These are phyloP conservation scores for Caenorhabditis macrosperma DNA, from an alignment of 2,888 invertebrate genomes.

Conservation along the genomic window DNA sequence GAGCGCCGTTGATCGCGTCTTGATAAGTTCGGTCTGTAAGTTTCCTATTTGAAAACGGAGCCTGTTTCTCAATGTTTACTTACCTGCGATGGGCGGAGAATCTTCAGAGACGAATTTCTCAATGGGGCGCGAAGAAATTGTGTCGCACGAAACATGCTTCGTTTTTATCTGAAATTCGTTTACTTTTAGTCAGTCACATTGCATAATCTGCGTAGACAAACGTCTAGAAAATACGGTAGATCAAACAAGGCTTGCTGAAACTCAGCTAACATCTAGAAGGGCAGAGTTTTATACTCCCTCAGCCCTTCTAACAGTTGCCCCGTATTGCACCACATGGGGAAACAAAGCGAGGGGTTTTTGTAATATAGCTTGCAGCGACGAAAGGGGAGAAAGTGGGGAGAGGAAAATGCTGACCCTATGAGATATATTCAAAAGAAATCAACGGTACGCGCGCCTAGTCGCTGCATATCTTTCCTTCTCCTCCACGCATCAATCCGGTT, in stretches of 20 bases:
- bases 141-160: conserved; percentile 54
- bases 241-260: too few relatives aligned
- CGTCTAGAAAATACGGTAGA: too few relatives aligned
- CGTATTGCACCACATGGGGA: conserved; percentile 48
- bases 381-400: background rate
- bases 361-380: background rate
- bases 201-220: background rate
- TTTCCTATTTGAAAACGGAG: background rate
- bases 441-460: conserved; percentile 16
- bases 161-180: conserved; percentile 3
- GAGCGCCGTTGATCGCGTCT: conserved; percentile 33
- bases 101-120: conserved; percentile 40
- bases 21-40: conserved; percentile 43
- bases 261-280: too few relatives aligned
- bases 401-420: conserved; percentile 18
- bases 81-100: conserved; percentile 46
- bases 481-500: conserved; percentile 47
- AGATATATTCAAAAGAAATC: conserved; percentile 18
- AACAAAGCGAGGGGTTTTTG: conserved; percentile 3
- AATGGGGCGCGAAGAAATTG: conserved; percentile 17
- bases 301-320: conserved; percentile 19
- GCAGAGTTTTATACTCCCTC: conserved; percentile 35
- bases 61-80: background rate
- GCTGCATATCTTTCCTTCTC: conserved; percentile 8
- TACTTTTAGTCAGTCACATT: background rate